Evolutionary conservation across 2,888 invertebrate species (phyloP).

Genomic region (Bombyx huttoni): DNA sequence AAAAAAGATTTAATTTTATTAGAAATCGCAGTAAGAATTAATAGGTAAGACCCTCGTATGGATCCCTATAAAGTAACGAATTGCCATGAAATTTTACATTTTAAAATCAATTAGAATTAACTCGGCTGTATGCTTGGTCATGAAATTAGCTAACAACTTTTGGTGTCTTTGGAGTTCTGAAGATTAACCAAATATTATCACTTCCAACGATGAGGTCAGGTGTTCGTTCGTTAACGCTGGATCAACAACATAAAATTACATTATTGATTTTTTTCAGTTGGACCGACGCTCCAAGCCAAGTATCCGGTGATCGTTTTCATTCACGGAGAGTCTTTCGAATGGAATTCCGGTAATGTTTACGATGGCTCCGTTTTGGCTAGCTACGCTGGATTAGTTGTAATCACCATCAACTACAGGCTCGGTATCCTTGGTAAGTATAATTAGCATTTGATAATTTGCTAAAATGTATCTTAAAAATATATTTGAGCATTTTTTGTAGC

Average conservation of each 20-base stretch:
- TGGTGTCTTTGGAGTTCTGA: not conserved
- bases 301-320: constrained; percentile 93
- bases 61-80: no score
- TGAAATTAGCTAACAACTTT: not conserved
- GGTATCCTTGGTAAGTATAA: constrained; percentile 82
- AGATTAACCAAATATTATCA: not conserved
- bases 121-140: no score
- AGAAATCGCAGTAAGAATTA: no score
- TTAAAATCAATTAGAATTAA: no score
- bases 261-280: constrained; percentile 57
- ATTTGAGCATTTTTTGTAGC: no score
- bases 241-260: no score
- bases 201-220: no score
- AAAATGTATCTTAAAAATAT: no score
- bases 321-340: constrained; percentile 95
- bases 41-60: no score
- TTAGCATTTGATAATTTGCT: not conserved
- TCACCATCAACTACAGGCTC: constrained; percentile 96
- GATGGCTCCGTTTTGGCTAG: constrained; percentile 95
- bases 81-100: not conserved
- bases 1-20: no score
- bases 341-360: constrained; percentile 97
- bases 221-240: no score
- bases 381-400: constrained; percentile 92
- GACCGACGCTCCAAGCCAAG: constrained; percentile 68